These are phyloP conservation scores for Agrypnia vestita DNA, from an alignment of 1,140 invertebrate species.

Conservation along the genomic window DNA sequence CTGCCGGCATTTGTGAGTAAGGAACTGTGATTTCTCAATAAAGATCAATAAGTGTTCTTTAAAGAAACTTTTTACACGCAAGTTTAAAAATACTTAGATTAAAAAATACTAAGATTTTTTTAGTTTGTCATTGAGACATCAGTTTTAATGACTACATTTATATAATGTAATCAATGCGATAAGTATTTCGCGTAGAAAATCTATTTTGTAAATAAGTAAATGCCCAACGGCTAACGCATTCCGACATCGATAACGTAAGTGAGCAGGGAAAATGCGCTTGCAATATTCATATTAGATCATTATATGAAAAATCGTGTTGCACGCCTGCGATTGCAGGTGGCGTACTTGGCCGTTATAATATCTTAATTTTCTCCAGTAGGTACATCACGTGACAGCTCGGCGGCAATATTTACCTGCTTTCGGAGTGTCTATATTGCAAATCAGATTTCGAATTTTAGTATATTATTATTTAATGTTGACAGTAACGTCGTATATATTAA, in stretches of 20 bases:
- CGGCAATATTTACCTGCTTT: constrained; percentile 13
- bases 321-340: constrained; percentile 28
- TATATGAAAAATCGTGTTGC: constrained; percentile 50
- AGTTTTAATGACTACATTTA: too few species aligned
- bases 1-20: too few species aligned
- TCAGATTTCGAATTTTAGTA: neutral
- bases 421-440: constrained; percentile 11
- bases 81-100: too few species aligned
- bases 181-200: too few species aligned
- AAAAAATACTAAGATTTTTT: too few species aligned
- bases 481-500: too few species aligned
- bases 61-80: too few species aligned
- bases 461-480: too few species aligned
- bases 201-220: neutral
- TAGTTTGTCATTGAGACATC: too few species aligned
- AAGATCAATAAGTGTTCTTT: too few species aligned
- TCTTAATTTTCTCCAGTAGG: constrained; percentile 33
- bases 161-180: too few species aligned
- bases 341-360: constrained; percentile 35
- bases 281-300: constrained; percentile 47
- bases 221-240: neutral
- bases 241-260: constrained; percentile 1
- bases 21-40: too few species aligned
- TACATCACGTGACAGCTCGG: constrained; percentile 32
- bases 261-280: constrained; percentile 22